Evolutionary conservation across 2,113 vertebrate species (phyloP).

Genomic region (Saccopteryx leptura): DNA sequence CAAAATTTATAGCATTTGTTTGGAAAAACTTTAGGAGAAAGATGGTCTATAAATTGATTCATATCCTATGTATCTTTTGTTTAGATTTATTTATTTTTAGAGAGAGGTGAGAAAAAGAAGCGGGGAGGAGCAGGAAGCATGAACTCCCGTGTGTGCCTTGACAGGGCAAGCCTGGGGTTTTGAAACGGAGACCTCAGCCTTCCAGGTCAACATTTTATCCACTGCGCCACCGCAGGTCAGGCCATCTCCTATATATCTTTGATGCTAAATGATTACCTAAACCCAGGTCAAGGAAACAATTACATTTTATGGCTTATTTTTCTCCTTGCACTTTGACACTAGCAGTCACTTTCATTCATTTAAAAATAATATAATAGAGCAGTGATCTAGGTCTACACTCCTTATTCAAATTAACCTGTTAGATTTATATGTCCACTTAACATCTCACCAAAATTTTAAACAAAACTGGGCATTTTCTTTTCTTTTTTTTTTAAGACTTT

Average conservation of each 20-base stretch:
- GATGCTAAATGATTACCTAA: neutral
- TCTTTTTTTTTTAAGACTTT: neutral
- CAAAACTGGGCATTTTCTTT: conserved; percentile 32
- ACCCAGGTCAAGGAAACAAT: neutral
- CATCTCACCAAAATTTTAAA: conserved; percentile 53
- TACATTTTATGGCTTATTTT: conserved; percentile 17
- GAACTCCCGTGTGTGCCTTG: too few relatives aligned
- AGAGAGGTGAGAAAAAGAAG: too few relatives aligned
- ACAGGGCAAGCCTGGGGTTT: too few relatives aligned
- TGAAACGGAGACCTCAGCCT: too few relatives aligned
- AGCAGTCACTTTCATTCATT: neutral
- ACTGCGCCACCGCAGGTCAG: too few relatives aligned
- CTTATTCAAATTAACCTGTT: neutral
- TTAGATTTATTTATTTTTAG: too few relatives aligned
- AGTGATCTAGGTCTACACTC: neutral
- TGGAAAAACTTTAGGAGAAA: neutral
- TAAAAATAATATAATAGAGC: neutral
- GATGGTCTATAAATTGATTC: neutral
- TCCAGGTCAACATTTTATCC: too few relatives aligned
- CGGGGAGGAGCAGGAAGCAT: too few relatives aligned
- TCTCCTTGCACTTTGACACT: neutral
- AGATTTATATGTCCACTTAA: neutral
- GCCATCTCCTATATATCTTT: neutral
- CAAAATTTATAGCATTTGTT: neutral
- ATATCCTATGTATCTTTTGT: neutral